Base-by-base conservation (phyloP, 2,888 invertebrate species). In the Philereme vetulata region DNA sequence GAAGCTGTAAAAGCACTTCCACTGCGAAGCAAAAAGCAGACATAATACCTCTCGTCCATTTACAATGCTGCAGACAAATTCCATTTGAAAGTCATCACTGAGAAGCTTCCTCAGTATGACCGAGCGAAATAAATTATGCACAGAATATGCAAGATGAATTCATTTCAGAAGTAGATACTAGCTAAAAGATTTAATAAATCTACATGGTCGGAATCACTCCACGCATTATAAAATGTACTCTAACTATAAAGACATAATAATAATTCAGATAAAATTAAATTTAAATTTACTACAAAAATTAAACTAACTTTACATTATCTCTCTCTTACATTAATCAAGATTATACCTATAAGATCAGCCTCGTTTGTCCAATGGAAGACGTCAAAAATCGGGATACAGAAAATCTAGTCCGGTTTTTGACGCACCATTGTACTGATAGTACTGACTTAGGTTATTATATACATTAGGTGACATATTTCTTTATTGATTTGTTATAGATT, bases 101-200 rank as follows among this genome's bases (percentile, higher is more conserved):
- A 60, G 55, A 34, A 51, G 35, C 7, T 34, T 4, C 46, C 35
- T 52, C 46, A 10, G 49, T 38, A 47, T 45, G 35, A 54, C 32
- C 40, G 36, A 54, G 21, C 48, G 47, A 53, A 38, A 60, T 57
- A 60, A 43, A 62, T 67, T 64, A 67, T 63, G 57, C 56, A 65
- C 50, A 53, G 53, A 55, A 53, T 57, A 59, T 51, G 51, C 57
- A 51, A 60, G 57, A 62, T 62, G 42, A 56, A 59, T 54, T 53
- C 38, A 46, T 40, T 1, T 32, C 53, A 8, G 10, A 42, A 44
- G 43, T 21, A 21, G 21, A 21, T 58, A 55, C 54, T 32, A 11
- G 48, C 56, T 48, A 43, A 46, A 58, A 54, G 44, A 55, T 57
- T 60, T 53, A 51, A 52, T 57, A 51, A 47, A 57, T 52, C 60